A percentile compares a stretch with the other conserved stretches of the same genome.
phyloP scores from a whole-genome alignment of 2,113 vertebrate genomes.

The Phocoena sinus region DNA sequence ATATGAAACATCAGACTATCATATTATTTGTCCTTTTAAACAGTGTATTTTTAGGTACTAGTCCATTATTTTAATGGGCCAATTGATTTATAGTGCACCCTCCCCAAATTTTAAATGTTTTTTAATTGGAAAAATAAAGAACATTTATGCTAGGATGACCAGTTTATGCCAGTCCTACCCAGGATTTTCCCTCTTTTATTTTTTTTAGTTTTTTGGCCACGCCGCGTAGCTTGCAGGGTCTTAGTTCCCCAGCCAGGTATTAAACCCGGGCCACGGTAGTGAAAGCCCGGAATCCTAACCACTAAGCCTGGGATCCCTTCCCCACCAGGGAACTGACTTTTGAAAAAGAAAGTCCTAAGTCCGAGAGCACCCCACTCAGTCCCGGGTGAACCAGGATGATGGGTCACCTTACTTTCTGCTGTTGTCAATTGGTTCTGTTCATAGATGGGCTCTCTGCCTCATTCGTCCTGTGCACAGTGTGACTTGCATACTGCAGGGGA shows the following conservation, averaged over 20 bases:
- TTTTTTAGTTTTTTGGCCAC: not conserved
- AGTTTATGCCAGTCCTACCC: not conserved
- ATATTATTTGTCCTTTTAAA: constrained; percentile 44
- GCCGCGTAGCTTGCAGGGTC: not conserved
- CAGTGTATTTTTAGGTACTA: constrained; percentile 24
- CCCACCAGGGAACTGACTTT: not conserved
- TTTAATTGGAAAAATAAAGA: constrained; percentile 29
- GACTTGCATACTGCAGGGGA: not conserved
- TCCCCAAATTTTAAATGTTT: not conserved
- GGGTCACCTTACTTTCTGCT: not conserved
- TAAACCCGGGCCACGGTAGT: not conserved
- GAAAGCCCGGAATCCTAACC: not conserved
- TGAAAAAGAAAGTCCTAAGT: not conserved
- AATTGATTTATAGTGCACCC: not conserved
- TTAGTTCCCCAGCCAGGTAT: not conserved
- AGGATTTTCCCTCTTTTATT: not conserved
- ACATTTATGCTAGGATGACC: not conserved
- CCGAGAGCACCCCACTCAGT: not conserved
- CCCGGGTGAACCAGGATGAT: not conserved
- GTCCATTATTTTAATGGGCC: constrained; percentile 23
- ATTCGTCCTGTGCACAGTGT: not conserved
- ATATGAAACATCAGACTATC: not conserved
- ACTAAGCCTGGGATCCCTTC: too few relatives aligned
- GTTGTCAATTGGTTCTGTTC: not conserved
- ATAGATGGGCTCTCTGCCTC: not conserved